These are phyloP conservation scores for Cinclus mexicanus DNA, from an alignment of 2,113 vertebrate species.

Conservation along the genomic window DNA sequence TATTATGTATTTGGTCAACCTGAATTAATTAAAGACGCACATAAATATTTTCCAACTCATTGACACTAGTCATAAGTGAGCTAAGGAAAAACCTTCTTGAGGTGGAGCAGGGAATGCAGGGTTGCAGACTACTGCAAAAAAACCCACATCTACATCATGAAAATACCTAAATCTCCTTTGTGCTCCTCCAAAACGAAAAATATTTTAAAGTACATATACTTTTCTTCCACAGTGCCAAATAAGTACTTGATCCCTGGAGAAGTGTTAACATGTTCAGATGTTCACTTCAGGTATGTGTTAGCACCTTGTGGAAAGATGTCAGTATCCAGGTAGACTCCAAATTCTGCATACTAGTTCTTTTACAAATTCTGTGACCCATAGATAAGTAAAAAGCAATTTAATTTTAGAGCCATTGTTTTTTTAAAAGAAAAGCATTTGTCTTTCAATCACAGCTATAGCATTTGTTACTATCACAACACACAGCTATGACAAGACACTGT, in stretches of 20 bases:
- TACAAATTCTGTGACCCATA: neutral
- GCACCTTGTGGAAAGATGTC: neutral
- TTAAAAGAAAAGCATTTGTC: neutral
- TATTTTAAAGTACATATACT: neutral
- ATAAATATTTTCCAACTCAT: neutral
- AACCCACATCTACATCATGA: neutral
- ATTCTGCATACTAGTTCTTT: neutral
- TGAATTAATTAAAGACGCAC: neutral
- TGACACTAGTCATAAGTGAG: neutral
- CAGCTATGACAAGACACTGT: neutral
- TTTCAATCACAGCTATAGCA: neutral
- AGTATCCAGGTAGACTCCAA: neutral
- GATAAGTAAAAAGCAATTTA: neutral
- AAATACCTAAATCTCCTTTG: neutral
- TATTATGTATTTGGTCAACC: neutral
- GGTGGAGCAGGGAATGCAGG: fast-evolving
- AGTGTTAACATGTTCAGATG: neutral
- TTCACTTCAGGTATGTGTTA: neutral
- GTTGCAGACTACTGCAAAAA: neutral
- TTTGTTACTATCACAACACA: neutral
- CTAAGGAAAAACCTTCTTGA: neutral
- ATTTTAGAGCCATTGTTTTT: neutral
- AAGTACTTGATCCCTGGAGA: neutral
- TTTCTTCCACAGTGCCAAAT: neutral
- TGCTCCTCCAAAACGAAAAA: fast-evolving